Conservation (phyloP, 2,797 vertebrate genomes). For the Calcarius lapponicus region DNA sequence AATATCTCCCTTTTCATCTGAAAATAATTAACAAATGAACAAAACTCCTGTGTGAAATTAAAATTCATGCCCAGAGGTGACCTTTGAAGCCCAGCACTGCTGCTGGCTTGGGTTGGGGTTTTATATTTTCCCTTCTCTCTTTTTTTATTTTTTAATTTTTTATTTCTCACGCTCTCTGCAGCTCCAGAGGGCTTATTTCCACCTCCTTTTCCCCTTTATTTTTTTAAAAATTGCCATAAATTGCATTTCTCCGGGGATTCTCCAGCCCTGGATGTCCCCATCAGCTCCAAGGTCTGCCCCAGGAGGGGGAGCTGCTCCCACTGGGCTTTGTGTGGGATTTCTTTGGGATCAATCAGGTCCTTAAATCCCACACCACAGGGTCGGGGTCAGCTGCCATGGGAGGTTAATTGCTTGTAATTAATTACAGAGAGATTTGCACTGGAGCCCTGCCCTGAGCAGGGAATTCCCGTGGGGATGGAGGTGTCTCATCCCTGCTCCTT, state of each 20-base stretch:
- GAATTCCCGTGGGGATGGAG: neutral
- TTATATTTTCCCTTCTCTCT: neutral
- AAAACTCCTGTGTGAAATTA: conserved; percentile 62
- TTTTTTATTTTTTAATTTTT: rapidly evolving
- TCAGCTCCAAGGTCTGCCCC: neutral
- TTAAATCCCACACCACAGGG: neutral
- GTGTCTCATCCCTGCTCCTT: rapidly evolving
- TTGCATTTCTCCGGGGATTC: neutral
- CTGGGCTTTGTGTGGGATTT: neutral
- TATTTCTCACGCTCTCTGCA: neutral
- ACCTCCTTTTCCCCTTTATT: neutral
- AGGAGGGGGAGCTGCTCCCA: neutral
- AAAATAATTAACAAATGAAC: conserved; percentile 75
- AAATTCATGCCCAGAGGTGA: conserved; percentile 70
- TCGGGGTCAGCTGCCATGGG: neutral
- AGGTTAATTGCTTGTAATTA: conserved; percentile 36
- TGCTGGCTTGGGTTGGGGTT: neutral
- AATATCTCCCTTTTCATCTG: conserved; percentile 70
- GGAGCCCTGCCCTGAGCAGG: neutral
- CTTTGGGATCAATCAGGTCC: neutral
- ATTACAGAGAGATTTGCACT: neutral
- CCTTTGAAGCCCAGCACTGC: conserved; percentile 49
- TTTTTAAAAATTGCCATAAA: neutral
- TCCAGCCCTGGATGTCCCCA: rapidly evolving
- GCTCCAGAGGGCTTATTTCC: neutral